A percentile compares a stretch with the other conserved stretches of the same genome.
Evolutionary conservation across 2,797 vertebrate genomes (phyloP).

Genomic region (Myotis pilosus): DNA sequence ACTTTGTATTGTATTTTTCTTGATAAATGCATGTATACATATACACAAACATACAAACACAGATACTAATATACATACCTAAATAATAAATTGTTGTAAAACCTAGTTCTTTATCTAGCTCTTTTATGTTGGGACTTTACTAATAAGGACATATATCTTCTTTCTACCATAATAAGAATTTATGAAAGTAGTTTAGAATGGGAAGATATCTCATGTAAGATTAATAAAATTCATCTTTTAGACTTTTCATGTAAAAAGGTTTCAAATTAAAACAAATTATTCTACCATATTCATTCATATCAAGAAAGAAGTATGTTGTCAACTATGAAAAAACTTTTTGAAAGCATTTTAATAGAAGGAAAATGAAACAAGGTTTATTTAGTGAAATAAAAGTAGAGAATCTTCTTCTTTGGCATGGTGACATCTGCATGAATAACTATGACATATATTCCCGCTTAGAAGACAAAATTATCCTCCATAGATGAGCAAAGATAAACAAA

Average conservation of each 20-base stretch:
- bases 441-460: not conserved
- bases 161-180: not conserved
- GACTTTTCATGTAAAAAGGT: not conserved
- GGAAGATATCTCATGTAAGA: not conserved
- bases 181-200: not conserved
- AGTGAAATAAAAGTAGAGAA: not conserved
- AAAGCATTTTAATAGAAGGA: conserved; percentile 11
- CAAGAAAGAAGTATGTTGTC: not conserved
- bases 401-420: not conserved
- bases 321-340: not conserved
- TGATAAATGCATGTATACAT: not conserved
- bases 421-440: not conserved
- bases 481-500: not conserved
- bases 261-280: conserved; percentile 1
- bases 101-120: not conserved
- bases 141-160: not conserved
- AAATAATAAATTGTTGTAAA: not conserved
- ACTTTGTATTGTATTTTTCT: not conserved
- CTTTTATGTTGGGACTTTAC: conserved; percentile 4
- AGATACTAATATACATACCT: not conserved
- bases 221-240: not conserved
- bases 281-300: not conserved
- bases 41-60: not conserved
- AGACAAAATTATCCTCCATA: not conserved
- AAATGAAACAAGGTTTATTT: not conserved